Conservation (phyloP, 2,797 vertebrate genomes). For the Podarcis siculus region DNA sequence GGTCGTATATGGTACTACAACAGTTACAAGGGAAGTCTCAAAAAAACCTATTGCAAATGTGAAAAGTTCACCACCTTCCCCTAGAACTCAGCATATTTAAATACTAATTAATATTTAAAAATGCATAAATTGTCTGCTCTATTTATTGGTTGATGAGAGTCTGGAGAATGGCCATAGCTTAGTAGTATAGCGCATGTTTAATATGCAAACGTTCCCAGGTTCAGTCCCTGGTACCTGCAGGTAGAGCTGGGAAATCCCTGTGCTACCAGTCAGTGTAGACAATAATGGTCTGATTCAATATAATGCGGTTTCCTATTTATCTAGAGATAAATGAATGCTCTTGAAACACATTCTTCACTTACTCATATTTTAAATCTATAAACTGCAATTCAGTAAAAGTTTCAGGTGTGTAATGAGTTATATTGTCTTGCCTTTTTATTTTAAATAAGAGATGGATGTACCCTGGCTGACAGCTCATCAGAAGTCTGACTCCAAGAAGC, state of each 20-base stretch:
- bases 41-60: neutral
- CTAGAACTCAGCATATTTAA: neutral
- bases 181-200: neutral
- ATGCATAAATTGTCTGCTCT: neutral
- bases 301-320: neutral
- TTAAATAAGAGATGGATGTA: slow-evolving; percentile 89
- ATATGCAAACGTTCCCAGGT: neutral
- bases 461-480: slow-evolving; percentile 91
- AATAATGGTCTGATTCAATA: neutral
- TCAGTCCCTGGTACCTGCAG: neutral
- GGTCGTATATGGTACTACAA: no score
- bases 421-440: slow-evolving; percentile 59
- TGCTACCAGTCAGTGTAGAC: neutral
- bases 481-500: slow-evolving; percentile 83
- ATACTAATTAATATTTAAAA: neutral
- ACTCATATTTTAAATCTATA: slow-evolving; percentile 9
- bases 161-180: neutral
- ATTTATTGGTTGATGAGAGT: neutral
- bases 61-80: neutral
- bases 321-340: neutral
- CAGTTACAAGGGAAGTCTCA: neutral
- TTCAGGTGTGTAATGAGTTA: slow-evolving; percentile 42
- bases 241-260: neutral
- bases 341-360: slow-evolving; percentile 17
- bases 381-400: slow-evolving; percentile 32